Conservation (phyloP, 2,888 invertebrate species). For the Sceliomorpha sp. region DNA sequence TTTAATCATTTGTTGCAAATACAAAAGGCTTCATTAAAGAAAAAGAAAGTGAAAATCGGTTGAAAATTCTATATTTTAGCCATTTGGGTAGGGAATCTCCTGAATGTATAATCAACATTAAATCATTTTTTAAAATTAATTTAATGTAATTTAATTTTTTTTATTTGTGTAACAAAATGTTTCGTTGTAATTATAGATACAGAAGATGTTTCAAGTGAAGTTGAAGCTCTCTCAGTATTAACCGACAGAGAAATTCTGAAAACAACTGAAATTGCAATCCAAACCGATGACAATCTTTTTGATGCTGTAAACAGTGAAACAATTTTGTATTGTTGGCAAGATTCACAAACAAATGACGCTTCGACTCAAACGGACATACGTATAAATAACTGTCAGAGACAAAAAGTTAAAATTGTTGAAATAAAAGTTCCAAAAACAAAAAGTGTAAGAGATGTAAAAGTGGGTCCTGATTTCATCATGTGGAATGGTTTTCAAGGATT, state of each 20-base stretch:
- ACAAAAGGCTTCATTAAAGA: too few relatives aligned
- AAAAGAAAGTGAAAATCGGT: too few relatives aligned
- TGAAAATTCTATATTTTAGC: too few relatives aligned
- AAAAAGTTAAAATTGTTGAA: constrained; percentile 7
- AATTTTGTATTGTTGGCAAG: constrained; percentile 14
- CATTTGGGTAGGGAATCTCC: too few relatives aligned
- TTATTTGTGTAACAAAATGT: neutral
- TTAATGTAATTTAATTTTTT: neutral
- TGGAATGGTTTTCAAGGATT: constrained; percentile 33
- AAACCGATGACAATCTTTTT: neutral
- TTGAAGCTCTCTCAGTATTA: too few relatives aligned
- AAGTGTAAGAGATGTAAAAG: neutral
- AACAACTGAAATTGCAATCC: neutral
- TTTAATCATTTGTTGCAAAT: too few relatives aligned
- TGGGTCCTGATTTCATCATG: constrained; percentile 2
- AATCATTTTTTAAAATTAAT: too few relatives aligned
- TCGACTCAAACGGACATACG: constrained; percentile 10
- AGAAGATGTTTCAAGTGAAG: neutral
- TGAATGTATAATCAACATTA: neutral
- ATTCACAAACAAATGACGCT: constrained; percentile 13
- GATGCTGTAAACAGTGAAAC: neutral
- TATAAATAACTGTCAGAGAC: constrained; percentile 6
- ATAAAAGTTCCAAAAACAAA: neutral
- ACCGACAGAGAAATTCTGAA: neutral
- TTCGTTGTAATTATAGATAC: neutral